phyloP scores from a whole-genome alignment of 2,888 invertebrate species.

The Catocala sponsa region DNA sequence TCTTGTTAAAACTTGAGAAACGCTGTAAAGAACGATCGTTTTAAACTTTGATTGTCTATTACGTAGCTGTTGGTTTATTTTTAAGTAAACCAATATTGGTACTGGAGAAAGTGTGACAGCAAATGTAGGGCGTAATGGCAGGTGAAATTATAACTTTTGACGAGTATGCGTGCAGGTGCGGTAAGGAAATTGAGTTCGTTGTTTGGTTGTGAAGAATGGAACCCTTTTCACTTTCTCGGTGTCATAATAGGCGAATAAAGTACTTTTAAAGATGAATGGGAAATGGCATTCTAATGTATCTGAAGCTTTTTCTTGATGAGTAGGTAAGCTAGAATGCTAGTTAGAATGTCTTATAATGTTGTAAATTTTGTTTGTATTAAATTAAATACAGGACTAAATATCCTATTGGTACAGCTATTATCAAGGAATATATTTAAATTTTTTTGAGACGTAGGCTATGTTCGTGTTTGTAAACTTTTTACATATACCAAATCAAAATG shows the following conservation, averaged over 20 bases:
- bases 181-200: constrained; percentile 6
- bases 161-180: not conserved
- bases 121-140: constrained; percentile 1
- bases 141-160: not conserved
- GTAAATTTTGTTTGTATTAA: no score
- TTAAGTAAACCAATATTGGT: constrained; percentile 50
- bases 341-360: not conserved
- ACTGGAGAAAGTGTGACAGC: constrained; percentile 10
- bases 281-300: not conserved
- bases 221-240: not conserved
- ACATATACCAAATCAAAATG: no score
- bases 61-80: constrained; percentile 55
- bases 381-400: no score
- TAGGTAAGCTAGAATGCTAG: not conserved
- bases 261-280: not conserved
- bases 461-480: no score
- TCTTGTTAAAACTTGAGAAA: constrained; percentile 72
- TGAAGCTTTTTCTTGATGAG: not conserved
- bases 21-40: constrained; percentile 63
- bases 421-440: no score
- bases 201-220: not conserved
- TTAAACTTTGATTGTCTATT: constrained; percentile 74
- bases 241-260: not conserved
- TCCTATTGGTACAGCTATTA: no score
- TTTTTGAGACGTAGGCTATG: no score